phyloP scores from a whole-genome alignment of 2,797 vertebrate genomes.

The Periparus ater region DNA sequence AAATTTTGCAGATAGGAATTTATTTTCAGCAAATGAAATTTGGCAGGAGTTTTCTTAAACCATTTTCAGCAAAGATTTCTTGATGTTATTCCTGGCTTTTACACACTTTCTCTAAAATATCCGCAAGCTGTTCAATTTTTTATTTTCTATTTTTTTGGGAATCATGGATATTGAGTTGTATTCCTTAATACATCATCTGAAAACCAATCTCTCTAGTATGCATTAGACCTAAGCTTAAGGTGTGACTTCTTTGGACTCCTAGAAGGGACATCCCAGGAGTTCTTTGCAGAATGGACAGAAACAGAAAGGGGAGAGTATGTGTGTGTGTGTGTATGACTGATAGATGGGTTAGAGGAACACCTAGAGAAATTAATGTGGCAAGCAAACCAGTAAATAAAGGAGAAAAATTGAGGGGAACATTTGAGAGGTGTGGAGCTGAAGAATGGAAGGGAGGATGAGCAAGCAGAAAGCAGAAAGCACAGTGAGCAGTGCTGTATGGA shows the following conservation, averaged over 20 bases:
- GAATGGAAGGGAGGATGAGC: neutral
- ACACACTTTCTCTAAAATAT: neutral
- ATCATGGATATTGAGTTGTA: neutral
- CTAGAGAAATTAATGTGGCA: neutral
- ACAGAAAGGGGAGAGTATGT: neutral
- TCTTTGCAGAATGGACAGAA: neutral
- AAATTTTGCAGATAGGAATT: neutral
- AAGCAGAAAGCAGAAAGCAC: neutral
- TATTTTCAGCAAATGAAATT: neutral
- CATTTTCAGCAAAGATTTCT: neutral
- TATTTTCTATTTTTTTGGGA: rapidly evolving
- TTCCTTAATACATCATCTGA: neutral
- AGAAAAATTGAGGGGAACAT: neutral
- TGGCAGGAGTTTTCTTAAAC: neutral
- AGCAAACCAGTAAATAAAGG: neutral
- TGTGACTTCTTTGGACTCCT: neutral
- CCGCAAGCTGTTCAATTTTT: rapidly evolving
- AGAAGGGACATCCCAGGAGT: neutral
- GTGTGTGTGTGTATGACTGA: rapidly evolving
- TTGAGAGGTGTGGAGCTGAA: neutral
- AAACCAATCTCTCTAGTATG: neutral
- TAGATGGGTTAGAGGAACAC: neutral
- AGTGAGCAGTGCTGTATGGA: neutral
- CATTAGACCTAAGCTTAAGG: neutral
- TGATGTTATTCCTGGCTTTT: neutral